Conservation (phyloP, 1,140 invertebrate genomes). For the Penaeus vannamei region DNA sequence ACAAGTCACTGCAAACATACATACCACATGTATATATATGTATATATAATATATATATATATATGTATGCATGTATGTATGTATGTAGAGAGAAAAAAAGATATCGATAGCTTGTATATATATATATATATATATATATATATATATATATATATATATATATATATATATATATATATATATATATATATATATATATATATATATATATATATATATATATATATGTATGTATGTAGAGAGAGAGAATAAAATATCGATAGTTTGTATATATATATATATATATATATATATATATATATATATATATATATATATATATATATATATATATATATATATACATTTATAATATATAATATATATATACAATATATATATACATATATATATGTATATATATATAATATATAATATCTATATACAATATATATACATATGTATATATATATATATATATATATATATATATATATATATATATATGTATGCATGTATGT, state of each 20-base stretch:
- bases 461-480: not conserved
- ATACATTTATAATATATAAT: conserved; percentile 11
- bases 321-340: conserved; percentile 6
- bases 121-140: not conserved
- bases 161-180: conserved; percentile 13
- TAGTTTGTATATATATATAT: not conserved
- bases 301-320: conserved; percentile 22
- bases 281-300: not conserved
- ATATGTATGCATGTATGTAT: too few relatives aligned
- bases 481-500: not conserved
- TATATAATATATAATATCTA: too few relatives aligned
- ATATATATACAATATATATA: too few relatives aligned
- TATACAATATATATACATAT: not conserved
- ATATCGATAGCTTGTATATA: not conserved
- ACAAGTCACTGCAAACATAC: too few relatives aligned
- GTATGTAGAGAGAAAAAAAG: not conserved
- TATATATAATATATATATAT: too few relatives aligned
- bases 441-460: conserved; percentile 24
- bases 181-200: conserved; percentile 24
- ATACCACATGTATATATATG: too few relatives aligned
- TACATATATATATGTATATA: too few relatives aligned
- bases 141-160: conserved; percentile 6
- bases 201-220: conserved; percentile 18
- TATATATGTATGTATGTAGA: not conserved
- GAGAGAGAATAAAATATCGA: not conserved